Percentiles rank a stretch among this genome's conserved stretches.
These are phyloP conservation scores for Zingel zingel DNA, from an alignment of 2,113 vertebrate species.

Conservation along the genomic window DNA sequence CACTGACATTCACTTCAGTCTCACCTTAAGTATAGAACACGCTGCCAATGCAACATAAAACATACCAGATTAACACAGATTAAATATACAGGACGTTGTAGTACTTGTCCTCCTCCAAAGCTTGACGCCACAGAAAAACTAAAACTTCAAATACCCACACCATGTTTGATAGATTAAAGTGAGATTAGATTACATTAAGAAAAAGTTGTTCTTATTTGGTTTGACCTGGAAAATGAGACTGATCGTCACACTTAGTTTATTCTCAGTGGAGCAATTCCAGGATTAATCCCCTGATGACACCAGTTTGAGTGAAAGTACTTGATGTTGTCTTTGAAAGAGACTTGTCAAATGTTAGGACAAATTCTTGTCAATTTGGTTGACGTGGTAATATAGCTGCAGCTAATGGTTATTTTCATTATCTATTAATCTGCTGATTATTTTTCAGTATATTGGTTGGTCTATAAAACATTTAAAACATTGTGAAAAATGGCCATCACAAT, in stretches of 20 bases:
- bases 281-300: not conserved
- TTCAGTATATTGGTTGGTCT: not conserved
- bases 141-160: not conserved
- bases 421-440: not conserved
- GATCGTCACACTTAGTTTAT: not conserved
- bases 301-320: not conserved
- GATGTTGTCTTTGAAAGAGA: not conserved
- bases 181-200: not conserved
- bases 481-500: not conserved
- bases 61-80: conserved; percentile 27
- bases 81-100: conserved; percentile 19
- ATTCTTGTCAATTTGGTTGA: not conserved
- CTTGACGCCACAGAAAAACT: not conserved
- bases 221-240: conserved; percentile 10
- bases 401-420: not conserved
- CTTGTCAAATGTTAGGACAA: not conserved
- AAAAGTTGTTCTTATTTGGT: not conserved
- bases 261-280: not conserved
- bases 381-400: not conserved
- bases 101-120: conserved; percentile 1
- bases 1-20: not conserved
- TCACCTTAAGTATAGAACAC: not conserved
- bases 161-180: conserved; percentile 4
- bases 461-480: not conserved
- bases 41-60: conserved; percentile 16